These are phyloP conservation scores for Acleris sparsana DNA, from an alignment of 2,888 invertebrate genomes.

Conservation along the genomic window DNA sequence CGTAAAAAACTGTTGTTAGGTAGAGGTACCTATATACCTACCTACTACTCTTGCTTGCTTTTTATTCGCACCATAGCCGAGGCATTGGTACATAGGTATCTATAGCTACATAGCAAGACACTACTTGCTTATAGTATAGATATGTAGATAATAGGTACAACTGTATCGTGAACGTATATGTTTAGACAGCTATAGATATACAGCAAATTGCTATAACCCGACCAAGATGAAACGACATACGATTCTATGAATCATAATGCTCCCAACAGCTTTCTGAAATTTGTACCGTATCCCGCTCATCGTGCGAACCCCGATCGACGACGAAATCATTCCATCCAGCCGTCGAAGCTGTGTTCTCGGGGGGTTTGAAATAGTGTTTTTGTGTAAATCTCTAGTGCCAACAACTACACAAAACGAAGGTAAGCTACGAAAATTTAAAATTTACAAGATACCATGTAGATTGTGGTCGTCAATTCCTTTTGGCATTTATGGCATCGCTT, in stretches of 20 bases:
- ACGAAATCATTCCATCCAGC: constrained; percentile 84
- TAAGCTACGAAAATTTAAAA: constrained; percentile 55
- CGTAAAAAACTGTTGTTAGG: too few relatives aligned
- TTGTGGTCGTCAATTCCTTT: constrained; percentile 68
- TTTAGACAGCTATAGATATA: constrained; percentile 48
- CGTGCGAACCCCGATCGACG: constrained; percentile 77
- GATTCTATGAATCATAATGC: constrained; percentile 48
- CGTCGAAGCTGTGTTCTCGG: constrained; percentile 83
- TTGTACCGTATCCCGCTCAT: constrained; percentile 65
- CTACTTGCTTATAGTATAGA: constrained; percentile 22
- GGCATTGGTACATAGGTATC: not conserved
- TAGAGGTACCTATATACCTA: too few relatives aligned
- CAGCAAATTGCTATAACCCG: constrained; percentile 71
- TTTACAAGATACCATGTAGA: constrained; percentile 55
- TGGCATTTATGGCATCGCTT: constrained; percentile 83
- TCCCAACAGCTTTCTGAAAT: constrained; percentile 57
- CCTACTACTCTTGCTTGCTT: constrained; percentile 4
- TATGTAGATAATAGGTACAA: constrained; percentile 42
- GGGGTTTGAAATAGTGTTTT: constrained; percentile 80
- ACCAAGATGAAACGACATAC: constrained; percentile 56
- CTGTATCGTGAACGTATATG: constrained; percentile 47
- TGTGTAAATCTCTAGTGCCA: constrained; percentile 79
- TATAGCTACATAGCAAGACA: not conserved
- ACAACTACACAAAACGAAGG: constrained; percentile 79
- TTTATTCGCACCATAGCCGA: constrained; percentile 20